phyloP scores from a whole-genome alignment of 2,797 vertebrate species.

The Apogon hyalosoma region DNA sequence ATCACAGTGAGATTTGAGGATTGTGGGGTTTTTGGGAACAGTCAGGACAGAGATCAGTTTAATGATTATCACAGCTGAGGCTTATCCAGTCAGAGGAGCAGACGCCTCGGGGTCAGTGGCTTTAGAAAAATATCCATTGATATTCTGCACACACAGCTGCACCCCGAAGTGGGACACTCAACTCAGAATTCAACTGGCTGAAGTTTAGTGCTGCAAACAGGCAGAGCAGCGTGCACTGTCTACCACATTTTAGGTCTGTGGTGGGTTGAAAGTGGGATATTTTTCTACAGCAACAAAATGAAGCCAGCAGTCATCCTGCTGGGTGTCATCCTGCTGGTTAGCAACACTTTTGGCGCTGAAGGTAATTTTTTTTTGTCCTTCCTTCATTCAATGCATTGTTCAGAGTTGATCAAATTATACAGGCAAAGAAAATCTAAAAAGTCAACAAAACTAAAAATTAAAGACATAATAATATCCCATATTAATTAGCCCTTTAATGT shows the following conservation, averaged over 20 bases:
- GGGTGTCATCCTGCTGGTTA: constrained; percentile 62
- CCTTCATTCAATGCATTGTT: neutral
- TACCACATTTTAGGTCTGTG: constrained; percentile 4
- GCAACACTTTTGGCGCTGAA: constrained; percentile 73
- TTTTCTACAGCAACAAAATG: constrained; percentile 60
- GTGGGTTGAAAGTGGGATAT: neutral
- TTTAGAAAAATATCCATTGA: constrained; percentile 64
- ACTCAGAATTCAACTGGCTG: constrained; percentile 11
- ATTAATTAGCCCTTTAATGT: too few relatives aligned
- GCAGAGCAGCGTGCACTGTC: neutral
- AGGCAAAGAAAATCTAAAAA: too few relatives aligned
- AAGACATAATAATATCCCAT: too few relatives aligned
- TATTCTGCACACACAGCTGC: constrained; percentile 37
- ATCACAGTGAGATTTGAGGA: neutral
- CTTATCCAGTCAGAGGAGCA: constrained; percentile 56
- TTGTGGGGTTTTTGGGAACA: constrained; percentile 40
- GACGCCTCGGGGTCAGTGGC: constrained; percentile 59
- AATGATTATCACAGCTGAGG: constrained; percentile 71
- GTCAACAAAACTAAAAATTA: too few relatives aligned
- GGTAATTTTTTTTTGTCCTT: constrained; percentile 75
- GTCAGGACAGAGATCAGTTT: constrained; percentile 60
- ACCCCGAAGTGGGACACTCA: constrained; percentile 49
- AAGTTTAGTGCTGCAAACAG: constrained; percentile 15
- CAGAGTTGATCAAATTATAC: neutral
- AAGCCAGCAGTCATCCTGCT: constrained; percentile 69